Conservation (phyloP, 2,888 invertebrate species). For the Cosmopolites sordidus region DNA sequence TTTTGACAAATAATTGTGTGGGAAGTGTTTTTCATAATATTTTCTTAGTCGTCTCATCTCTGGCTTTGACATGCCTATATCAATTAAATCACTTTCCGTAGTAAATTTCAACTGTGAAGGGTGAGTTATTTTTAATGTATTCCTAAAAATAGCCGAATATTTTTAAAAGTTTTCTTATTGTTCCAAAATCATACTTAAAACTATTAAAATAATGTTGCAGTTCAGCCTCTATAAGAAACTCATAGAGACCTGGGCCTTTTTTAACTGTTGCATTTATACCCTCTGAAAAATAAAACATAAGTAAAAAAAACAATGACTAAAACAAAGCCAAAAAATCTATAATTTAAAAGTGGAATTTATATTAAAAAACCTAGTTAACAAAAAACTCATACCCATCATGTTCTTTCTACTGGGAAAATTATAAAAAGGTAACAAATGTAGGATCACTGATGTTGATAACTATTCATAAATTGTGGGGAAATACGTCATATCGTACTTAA, state of each 20-base stretch:
- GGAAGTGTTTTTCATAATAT: constrained; percentile 89
- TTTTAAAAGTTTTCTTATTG: background rate
- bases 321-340: too few relatives aligned
- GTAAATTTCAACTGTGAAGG: constrained; percentile 91
- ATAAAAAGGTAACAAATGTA: constrained; percentile 2
- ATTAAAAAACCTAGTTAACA: too few relatives aligned
- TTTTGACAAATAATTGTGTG: constrained; percentile 88
- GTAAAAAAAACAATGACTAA: too few relatives aligned
- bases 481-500: constrained; percentile 3
- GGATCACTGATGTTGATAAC: constrained; percentile 2
- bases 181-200: constrained; percentile 59
- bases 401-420: constrained; percentile 8
- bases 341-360: too few relatives aligned
- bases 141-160: constrained; percentile 54
- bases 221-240: constrained; percentile 92
- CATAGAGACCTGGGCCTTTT: constrained; percentile 68
- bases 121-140: constrained; percentile 83
- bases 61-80: constrained; percentile 90
- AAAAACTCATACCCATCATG: constrained; percentile 12
- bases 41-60: constrained; percentile 93
- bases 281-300: constrained; percentile 31
- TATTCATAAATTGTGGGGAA: constrained; percentile 7
- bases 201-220: constrained; percentile 85
- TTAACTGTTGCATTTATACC: constrained; percentile 44
- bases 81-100: constrained; percentile 83